Evolutionary conservation across 2,797 vertebrate species (phyloP), one percentile per base, ranked within the genome.

Genomic region (Myotis vivesi): DNA sequence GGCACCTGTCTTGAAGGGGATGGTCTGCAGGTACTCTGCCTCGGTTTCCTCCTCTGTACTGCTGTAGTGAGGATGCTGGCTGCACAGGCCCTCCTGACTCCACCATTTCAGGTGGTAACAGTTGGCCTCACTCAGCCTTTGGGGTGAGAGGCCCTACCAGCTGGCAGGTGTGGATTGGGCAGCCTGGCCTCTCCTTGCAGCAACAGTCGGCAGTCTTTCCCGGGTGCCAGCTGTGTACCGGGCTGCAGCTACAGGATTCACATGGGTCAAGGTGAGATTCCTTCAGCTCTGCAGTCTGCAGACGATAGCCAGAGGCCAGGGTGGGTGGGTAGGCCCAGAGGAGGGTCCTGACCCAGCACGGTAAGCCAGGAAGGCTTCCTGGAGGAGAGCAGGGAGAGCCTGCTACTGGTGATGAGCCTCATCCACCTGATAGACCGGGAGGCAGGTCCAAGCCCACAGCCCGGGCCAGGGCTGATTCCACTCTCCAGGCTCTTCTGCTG

Each of bases 311-410:
- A 77, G 73, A 23, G 30, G 16, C 68, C 41, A 25, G 16, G 33
- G 23, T 89, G 73, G 59, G 19, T 36, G 19, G 30, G 46, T 5
- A 57, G 53, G 66, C 17, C 2, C 2, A 22, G 33, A 90, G 41
- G 41, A 77, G 10, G 53, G 23, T 46, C 23, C 30, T 72, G 17
- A 41, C 17, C 25, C 25, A 33, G 7, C 20, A 20, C 15, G 13
- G 20, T 59, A 5, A 64, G 44, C 68, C 33, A 87, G 84, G 59
- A 87, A 55, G 84, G 20, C 85, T 93, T 33, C 66, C 76, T 57
- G 51, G 85, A 75, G 83, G 38, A 89, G 30, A 77, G 44, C 30
- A 72, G 44, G 28, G 66, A 38, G 51, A 87, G 13, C 55, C 82
- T 73, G 55, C 36, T 76, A 15, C 6, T 76, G 19, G 28, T 0